Base-by-base conservation (phyloP, 1,140 invertebrate genomes). In the Chlorops oryzae region DNA sequence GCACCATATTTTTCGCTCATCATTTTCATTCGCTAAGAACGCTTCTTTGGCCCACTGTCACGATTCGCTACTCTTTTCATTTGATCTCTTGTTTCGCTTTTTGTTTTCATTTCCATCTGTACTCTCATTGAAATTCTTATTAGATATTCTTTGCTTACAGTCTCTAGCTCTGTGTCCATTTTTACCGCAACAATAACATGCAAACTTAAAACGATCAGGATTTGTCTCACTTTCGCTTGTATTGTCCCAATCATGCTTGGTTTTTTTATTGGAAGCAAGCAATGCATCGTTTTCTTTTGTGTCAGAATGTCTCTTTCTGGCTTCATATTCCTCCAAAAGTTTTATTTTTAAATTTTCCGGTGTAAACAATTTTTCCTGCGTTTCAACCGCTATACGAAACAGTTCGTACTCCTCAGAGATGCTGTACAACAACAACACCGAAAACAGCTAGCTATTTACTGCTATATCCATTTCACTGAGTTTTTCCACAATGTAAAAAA, bases 401-500 rank as follows among this genome's bases (percentile, higher is more conserved):
- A 52, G 45, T 37, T 53, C 55, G 38, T 56, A 64, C 18, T 47
- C 43, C 9, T 47, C 42, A 9, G 60, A 57, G 24, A 64, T 43
- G 35, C 59, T 65, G 39, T 62, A 56, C 21, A 68, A 28, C 20
- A 52, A 23, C 17, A 49, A 12, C 4, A 52, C 40, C 25, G 54
- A 50, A 17, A 62, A 41, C 22, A 64, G 21, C 15, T 62, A 57
- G 20, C 42, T 37, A 13, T 54, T 51, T 12, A 62, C 55, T 10
- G 44, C 40, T 23, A 63, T 13, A 1, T 57, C 46, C 32, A 63
- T 54, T 20, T 58, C 53, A 20, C 37, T 28, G 10, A 66, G 44
- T 55, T 54, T 57, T 27, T 64, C 60, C 6, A 59, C 58, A 3
- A 55, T 47, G 21, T 64, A 58, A 21, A 41, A 57, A 28, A 64